Evolutionary conservation across 1,140 invertebrate genomes (phyloP).

Genomic region (Prorops nasuta): DNA sequence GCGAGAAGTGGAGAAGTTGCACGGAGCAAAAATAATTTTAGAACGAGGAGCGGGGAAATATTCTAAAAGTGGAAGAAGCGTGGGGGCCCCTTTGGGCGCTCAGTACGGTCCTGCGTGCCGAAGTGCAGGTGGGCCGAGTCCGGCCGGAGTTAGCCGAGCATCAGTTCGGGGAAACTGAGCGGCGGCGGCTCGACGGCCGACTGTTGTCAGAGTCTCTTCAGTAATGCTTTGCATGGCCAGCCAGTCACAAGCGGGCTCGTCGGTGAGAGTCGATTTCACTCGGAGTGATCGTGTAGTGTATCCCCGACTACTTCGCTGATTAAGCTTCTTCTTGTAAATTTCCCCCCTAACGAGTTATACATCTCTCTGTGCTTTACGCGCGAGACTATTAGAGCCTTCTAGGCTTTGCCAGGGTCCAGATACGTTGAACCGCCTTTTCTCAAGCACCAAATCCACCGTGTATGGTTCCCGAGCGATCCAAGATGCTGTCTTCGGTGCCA

Average conservation of each 20-base stretch:
- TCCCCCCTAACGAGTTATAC: too few relatives aligned
- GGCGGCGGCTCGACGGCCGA: constrained; percentile 32
- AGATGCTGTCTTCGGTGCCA: constrained; percentile 55
- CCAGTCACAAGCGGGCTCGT: constrained; percentile 36
- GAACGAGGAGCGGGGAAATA: not conserved
- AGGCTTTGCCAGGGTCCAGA: too few relatives aligned
- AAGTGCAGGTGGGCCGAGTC: constrained; percentile 48
- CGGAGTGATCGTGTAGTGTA: constrained; percentile 39
- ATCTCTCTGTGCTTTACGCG: too few relatives aligned
- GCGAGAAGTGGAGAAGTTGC: too few relatives aligned
- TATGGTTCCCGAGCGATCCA: constrained; percentile 47
- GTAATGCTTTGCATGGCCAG: constrained; percentile 55
- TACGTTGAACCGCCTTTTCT: too few relatives aligned
- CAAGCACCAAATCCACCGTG: too few relatives aligned
- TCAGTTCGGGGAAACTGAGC: constrained; percentile 43
- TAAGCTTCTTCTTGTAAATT: too few relatives aligned
- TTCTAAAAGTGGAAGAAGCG: not conserved
- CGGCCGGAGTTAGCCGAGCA: constrained; percentile 33
- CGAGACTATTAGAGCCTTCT: too few relatives aligned
- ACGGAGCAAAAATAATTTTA: not conserved
- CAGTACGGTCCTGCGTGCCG: constrained; percentile 36
- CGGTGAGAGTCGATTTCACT: constrained; percentile 39
- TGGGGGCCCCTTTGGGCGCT: not conserved
- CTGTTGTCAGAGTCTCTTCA: constrained; percentile 53
- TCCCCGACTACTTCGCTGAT: too few relatives aligned